Base-by-base conservation (phyloP, 2,888 invertebrate genomes). In the Syrphus vitripennis region DNA sequence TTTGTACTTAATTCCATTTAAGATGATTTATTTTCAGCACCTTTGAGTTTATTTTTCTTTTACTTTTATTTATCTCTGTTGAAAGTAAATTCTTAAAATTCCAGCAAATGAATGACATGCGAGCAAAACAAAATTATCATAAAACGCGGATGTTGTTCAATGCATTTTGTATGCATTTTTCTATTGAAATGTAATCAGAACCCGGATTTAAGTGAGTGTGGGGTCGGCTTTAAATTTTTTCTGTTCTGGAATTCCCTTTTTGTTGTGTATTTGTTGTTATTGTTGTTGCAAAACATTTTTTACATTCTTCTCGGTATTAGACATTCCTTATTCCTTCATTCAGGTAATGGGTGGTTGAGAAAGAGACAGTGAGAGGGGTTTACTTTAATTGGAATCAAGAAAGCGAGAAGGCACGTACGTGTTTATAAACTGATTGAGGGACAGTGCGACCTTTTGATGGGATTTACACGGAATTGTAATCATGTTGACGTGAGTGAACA, bases 81-180 rank as follows among this genome's bases (percentile, higher is more conserved):
- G 5, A 48, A 42, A 50, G 10, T 34, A 31, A 42, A 63, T 78
- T 57, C 50, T 40, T 9, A 12, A 26, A 48, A 53, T 65, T 65
- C 76, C 55, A 50, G 10, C 37, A 14, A 71, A 71, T 45, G 16
- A 71, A 71, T 45, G 34, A 67, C 42, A 57, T 77, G 40, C 48
- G 12, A 80, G 59, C 57, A 57, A 48, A 76, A 77, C 16, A 34
- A 75, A 72, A 82, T 83, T 78, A 83, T 78, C 83, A 78, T 74
- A 79, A 79, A 79, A 79, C 78, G 55, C 83, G 83, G 83, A 83
- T 83, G 74, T 83, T 61, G 70, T 74, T 78, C n/a, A n/a, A n/a
- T n/a, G n/a, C n/a, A n/a, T n/a, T n/a, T n/a, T n/a, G n/a, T 74
- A 50, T 67, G 34, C 14, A 42, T 45, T 55, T 83, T 69, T 57